These are phyloP conservation scores for Cebus imitator DNA, from an alignment of 2,113 vertebrate genomes.

Conservation along the genomic window DNA sequence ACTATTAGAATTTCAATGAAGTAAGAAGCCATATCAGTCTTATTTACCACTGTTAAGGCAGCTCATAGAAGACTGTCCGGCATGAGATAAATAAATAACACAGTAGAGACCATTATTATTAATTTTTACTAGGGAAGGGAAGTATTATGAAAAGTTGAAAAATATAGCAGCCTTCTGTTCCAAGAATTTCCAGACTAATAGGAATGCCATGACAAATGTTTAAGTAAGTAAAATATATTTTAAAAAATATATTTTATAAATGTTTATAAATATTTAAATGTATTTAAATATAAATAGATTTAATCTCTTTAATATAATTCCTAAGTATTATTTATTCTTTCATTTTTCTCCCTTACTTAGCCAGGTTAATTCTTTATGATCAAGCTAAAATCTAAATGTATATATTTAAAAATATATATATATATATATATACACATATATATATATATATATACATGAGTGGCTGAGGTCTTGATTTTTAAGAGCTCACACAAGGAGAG, in stretches of 20 bases:
- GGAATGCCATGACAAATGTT: not conserved
- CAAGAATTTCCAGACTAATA: not conserved
- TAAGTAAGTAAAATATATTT: not conserved
- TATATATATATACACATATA: too few relatives aligned
- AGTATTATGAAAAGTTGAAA: not conserved
- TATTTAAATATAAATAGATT: too few relatives aligned
- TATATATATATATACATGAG: too few relatives aligned
- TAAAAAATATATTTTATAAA: too few relatives aligned
- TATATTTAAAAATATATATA: too few relatives aligned
- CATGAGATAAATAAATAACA: not conserved
- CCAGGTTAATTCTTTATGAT: not conserved
- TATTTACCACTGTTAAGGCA: not conserved
- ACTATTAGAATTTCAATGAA: not conserved
- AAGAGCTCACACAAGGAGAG: not conserved
- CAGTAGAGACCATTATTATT: not conserved
- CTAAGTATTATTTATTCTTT: not conserved
- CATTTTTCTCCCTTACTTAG: not conserved
- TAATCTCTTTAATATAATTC: too few relatives aligned
- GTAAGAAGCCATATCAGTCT: not conserved
- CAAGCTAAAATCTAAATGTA: not conserved
- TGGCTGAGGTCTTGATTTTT: not conserved
- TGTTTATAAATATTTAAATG: too few relatives aligned
- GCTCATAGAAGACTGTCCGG: not conserved
- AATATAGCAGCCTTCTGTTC: not conserved
- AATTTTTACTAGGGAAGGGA: not conserved